Evolutionary conservation across 2,797 vertebrate genomes (phyloP), one percentile per base, ranked within the genome.

Genomic region (Zalophus californianus): DNA sequence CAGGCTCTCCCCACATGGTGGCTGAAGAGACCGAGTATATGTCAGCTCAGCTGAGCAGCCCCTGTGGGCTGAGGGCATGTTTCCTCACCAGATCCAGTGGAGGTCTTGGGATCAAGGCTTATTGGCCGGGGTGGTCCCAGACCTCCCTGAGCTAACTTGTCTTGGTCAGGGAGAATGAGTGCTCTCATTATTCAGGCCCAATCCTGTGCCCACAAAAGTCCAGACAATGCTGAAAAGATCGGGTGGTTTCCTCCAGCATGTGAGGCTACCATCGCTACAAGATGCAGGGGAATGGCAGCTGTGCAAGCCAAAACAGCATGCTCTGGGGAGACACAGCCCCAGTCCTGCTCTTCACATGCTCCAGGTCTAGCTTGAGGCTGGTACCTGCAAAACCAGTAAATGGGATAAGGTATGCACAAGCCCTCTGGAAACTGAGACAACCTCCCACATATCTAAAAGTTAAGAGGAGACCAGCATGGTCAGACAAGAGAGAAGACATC

Each of bases 1-100:
- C 88, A 41, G 44, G 60, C 4, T 85, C 0, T 38, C 38, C 38
- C 48, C 1, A 20, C 0, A 0, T 4, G 9, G 25, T 54, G 25
- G 41, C 27, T 18, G 52, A 54, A n/a, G 25, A 41, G 82, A 48
- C 29, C 0, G 0, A 8, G 90, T 60, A 2, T 52, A 5, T 1
- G 1, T 62, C n/a, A 70, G 48, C 52, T 41, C 60, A 32, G 41
- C 60, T 83, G 77, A 77, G 73, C 27, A 54, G 52, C n/a, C 41
- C 23, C 62, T 18, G 2, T 52, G 41, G 50, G 20, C 66, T 68
- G 75, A 72, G n/a, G 32, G 25, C 32, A 16, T 7, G 9, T 68
- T 25, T 2, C n/a, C 44, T 3, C 7, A 23, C 6, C 10, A 20
- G 27, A 44, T 38, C 41, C 68, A 62, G 35, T 38, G 56, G 52